Base-by-base conservation (phyloP, 2,113 vertebrate genomes). In the Xerus inauris region DNA sequence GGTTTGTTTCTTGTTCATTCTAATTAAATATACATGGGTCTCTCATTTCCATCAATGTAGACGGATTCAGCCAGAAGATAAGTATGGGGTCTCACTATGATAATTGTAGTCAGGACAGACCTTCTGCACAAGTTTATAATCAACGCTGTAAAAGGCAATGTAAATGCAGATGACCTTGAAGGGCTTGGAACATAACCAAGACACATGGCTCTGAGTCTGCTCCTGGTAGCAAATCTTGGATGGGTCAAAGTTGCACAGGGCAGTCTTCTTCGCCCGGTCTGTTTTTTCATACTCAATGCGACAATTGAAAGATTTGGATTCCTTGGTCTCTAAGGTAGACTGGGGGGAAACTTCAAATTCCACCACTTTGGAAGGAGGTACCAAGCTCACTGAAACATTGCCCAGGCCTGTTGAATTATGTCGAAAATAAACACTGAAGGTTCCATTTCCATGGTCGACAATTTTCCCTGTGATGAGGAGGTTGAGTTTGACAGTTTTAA, bases 161-260 rank as follows among this genome's bases (percentile, higher is more conserved):
- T 99, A 99, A 98, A 99, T 99, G 98, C 99, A 99, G 97, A 99
- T 99, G 89, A 99, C 99, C 97, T 99, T 99, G 97, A 99, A 99
- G 24, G 99, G 99, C 97, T 99, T 99, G 5, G 99, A 99, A 97
- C 99, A 99, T 97, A 99, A 98, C 99, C 99, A 99, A 97, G 99
- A 99, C 84, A 99, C 99, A 57, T 99, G 99, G 98, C 99, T 99
- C 98, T 99, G 99, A 35, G 99, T 99, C 97, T 99, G 99, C 98
- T 99, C 99, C 98, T 99, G 99, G 86, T 99, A 99, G 98, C 99
- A 99, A 97, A 99, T 99, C 98, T 99, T 99, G 42, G 99, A 99
- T 0, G 99, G 99, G 98, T 99, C 99, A 19, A 99, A 99, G 98
- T 98, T 99, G 98, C 99, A 99, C 98, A 99, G 93, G 57, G 99